Evolutionary conservation across 2,113 vertebrate genomes (phyloP).

Genomic region (Poicephalus meyeri): DNA sequence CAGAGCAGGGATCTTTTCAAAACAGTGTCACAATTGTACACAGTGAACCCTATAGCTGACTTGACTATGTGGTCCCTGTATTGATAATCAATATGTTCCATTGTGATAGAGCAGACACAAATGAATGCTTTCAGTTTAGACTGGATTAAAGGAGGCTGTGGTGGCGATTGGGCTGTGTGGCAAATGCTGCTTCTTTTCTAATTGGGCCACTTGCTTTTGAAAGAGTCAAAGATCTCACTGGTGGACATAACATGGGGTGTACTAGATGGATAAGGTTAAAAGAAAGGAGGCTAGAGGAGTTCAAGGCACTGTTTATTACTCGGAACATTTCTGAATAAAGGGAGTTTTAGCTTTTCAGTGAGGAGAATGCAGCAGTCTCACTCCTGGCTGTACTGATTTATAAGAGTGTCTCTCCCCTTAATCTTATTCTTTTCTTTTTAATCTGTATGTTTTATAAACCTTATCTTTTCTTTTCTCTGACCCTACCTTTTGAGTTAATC

Average conservation of each 20-base stretch:
- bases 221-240: slow-evolving; percentile 3
- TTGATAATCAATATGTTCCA: slow-evolving; percentile 27
- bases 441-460: slow-evolving; percentile 34
- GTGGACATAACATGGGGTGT: slow-evolving; percentile 19
- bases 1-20: background rate
- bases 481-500: slow-evolving; percentile 5
- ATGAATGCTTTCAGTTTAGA: background rate
- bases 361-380: slow-evolving; percentile 14
- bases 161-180: background rate
- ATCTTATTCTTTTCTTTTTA: slow-evolving; percentile 47
- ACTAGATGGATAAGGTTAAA: slow-evolving; percentile 12
- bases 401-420: slow-evolving; percentile 11
- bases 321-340: slow-evolving; percentile 43
- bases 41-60: background rate
- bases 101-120: slow-evolving; percentile 8
- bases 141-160: background rate
- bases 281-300: background rate
- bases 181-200: slow-evolving; percentile 30
- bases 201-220: slow-evolving; percentile 39
- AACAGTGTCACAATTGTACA: background rate
- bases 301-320: slow-evolving; percentile 41
- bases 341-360: slow-evolving; percentile 13
- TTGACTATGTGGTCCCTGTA: background rate
- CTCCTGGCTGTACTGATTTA: slow-evolving; percentile 20
- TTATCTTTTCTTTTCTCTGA: slow-evolving; percentile 5